These are phyloP conservation scores for Himalopsyche kuldschensis DNA, from an alignment of 2,888 invertebrate species.

Conservation along the genomic window DNA sequence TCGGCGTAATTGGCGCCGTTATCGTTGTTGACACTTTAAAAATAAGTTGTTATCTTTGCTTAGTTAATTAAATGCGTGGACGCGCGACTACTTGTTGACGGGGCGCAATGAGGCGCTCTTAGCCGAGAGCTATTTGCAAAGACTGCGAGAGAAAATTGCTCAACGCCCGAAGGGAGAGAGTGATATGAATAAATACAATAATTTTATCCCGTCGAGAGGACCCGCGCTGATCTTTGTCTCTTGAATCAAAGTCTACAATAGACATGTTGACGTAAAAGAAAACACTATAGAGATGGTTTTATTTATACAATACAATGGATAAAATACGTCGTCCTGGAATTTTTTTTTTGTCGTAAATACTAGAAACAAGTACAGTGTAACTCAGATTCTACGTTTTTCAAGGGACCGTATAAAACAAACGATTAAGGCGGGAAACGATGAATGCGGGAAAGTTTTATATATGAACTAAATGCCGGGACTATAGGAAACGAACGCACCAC, in stretches of 20 bases:
- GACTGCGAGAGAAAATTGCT: constrained; percentile 30
- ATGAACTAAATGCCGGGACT: no score
- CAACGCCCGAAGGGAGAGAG: constrained; percentile 14
- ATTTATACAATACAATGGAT: no score
- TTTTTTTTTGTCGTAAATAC: no score
- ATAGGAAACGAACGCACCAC: no score
- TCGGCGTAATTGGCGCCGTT: constrained; percentile 15
- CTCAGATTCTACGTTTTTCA: no score
- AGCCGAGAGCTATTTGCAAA: constrained; percentile 4
- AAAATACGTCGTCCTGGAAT: no score
- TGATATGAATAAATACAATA: background rate
- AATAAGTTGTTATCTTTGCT: constrained; percentile 32
- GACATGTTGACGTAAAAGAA: background rate
- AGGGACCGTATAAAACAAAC: no score
- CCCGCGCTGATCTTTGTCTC: background rate
- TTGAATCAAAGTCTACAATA: background rate
- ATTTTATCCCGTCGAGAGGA: background rate
- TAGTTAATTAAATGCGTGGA: constrained; percentile 22
- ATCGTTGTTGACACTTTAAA: constrained; percentile 32
- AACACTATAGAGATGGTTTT: no score
- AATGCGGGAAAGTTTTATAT: no score
- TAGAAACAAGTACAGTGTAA: background rate
- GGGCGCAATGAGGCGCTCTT: background rate
- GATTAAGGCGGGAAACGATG: no score
- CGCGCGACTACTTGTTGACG: constrained; percentile 1